phyloP scores from a whole-genome alignment of 2,888 invertebrate species.

The Drosophila multiciliata region DNA sequence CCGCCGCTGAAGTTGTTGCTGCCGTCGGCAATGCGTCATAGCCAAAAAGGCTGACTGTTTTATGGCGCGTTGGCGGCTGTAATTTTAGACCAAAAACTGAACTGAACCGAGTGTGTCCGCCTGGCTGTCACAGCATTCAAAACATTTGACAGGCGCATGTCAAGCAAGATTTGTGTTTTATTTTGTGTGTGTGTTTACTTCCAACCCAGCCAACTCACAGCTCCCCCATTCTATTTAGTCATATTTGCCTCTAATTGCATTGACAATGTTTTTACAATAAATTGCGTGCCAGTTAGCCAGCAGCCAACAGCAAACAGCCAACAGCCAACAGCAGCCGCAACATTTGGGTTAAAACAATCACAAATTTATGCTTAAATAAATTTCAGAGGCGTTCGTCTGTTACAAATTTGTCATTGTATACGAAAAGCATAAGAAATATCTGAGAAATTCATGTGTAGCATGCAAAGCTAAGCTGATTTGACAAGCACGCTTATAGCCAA shows the following conservation, averaged over 20 bases:
- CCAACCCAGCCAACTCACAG: neutral
- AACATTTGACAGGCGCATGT: conserved; percentile 67
- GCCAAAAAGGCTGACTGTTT: conserved; percentile 27
- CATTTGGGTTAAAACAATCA: conserved; percentile 80
- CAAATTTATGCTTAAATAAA: conserved; percentile 68
- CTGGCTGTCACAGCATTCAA: conserved; percentile 60
- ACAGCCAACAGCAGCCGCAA: conserved; percentile 2
- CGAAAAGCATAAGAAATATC: conserved; percentile 18
- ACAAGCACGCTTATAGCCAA: conserved; percentile 58
- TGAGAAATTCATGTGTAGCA: conserved; percentile 31
- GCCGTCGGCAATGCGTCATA: conserved; percentile 71
- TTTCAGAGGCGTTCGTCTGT: conserved; percentile 76
- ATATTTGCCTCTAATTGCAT: conserved; percentile 67
- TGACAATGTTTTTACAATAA: conserved; percentile 81
- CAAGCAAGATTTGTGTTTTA: conserved; percentile 59
- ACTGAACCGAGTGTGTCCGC: conserved; percentile 31
- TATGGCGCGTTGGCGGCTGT: conserved; percentile 52
- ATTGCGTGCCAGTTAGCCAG: conserved; percentile 66
- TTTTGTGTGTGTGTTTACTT: conserved; percentile 18
- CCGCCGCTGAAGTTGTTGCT: conserved; percentile 29
- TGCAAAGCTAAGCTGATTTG: conserved; percentile 63
- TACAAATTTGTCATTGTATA: conserved; percentile 70
- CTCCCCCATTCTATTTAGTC: conserved; percentile 16
- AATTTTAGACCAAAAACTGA: conserved; percentile 67
- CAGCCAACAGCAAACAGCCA: conserved; percentile 3